These are phyloP conservation scores for Brachionus sp. DNA, from an alignment of 1,140 invertebrate genomes.

Conservation along the genomic window DNA sequence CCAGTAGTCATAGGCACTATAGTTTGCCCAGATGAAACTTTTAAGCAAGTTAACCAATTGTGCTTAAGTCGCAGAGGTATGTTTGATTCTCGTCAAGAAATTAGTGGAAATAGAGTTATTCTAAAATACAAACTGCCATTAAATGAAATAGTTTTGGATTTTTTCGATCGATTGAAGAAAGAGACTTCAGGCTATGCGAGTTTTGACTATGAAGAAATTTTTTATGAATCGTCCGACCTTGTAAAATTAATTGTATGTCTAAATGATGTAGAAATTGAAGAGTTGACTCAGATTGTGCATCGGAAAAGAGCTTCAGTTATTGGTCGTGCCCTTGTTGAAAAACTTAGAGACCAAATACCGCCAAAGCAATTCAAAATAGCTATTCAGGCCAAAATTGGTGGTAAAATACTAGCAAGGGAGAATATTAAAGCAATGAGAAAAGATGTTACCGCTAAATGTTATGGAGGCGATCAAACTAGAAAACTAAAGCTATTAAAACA, in stretches of 20 bases:
- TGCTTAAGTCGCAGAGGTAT: slow-evolving; percentile 71
- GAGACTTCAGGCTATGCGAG: slow-evolving; percentile 72
- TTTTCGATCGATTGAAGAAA: slow-evolving; percentile 86
- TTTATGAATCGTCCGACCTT: slow-evolving; percentile 70
- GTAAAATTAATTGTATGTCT: slow-evolving; percentile 74
- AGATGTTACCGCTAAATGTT: slow-evolving; percentile 89
- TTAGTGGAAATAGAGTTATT: slow-evolving; percentile 77
- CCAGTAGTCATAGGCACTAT: slow-evolving; percentile 84
- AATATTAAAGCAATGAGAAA: slow-evolving; percentile 81
- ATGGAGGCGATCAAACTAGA: slow-evolving; percentile 85
- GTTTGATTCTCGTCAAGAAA: slow-evolving; percentile 70
- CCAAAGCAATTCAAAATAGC: slow-evolving; percentile 78
- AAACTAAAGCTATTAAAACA: slow-evolving; percentile 80
- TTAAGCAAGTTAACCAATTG: slow-evolving; percentile 56
- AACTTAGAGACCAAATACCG: slow-evolving; percentile 82
- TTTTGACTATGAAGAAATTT: slow-evolving; percentile 92
- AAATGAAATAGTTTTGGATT: slow-evolving; percentile 87
- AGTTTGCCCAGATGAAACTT: slow-evolving; percentile 71
- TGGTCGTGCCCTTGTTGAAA: slow-evolving; percentile 70
- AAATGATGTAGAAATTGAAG: slow-evolving; percentile 78
- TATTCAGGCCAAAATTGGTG: slow-evolving; percentile 77
- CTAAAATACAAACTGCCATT: slow-evolving; percentile 79
- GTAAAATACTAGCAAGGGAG: slow-evolving; percentile 78
- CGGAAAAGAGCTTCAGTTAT: slow-evolving; percentile 65
- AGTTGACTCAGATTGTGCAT: slow-evolving; percentile 80